Base-by-base conservation (phyloP, 2,797 vertebrate genomes). In the Siniperca obscura region DNA sequence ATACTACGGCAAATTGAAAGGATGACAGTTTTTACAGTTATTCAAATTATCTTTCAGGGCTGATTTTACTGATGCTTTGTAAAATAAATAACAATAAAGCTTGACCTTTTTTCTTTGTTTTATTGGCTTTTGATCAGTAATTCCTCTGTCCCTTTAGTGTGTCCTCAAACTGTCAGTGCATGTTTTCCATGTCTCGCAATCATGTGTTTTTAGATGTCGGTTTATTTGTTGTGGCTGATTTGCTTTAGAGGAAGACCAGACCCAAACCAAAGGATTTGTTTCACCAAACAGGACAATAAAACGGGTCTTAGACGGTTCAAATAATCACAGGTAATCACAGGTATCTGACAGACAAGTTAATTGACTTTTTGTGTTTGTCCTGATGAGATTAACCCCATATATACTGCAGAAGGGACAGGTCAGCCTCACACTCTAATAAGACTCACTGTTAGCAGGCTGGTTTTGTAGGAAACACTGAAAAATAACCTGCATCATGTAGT, bases 31-130 rank as follows among this genome's bases (percentile, higher is more conserved):
- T 94, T 91, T 91, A 91, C 85, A 82, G 68, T 90, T 86, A 87
- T 77, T 92, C 86, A 65, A 73, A 85, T 89, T 82, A 90, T 87
- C 71, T 90, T 93, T 91, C 91, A 91, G 90, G 90, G 86, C 88
- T 90, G 90, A 84, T 94, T 94, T 93, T 92, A 90, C 80, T 88
- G 89, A 94, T 93, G 87, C 87, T 94, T 94, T 94, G 89, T 94
- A 89, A 91, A 91, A 92, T 86, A 78, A 91, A 90, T 78, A 85
- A 90, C 70, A 87, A 90, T 93, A 90, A 94, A 93, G 83, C 85
- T 87, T 90, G 74, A 84, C 34, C 4, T 87, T 86, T 83, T 81
- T 86, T 76, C 55, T 90, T 90, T 86, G 52, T 87, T 89, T 91
- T 89, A 50, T 86, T 82, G 64, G 53, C 40, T 76, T 87, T 85